Conservation (phyloP, 2,113 vertebrate species). For the Condylura cristata region DNA sequence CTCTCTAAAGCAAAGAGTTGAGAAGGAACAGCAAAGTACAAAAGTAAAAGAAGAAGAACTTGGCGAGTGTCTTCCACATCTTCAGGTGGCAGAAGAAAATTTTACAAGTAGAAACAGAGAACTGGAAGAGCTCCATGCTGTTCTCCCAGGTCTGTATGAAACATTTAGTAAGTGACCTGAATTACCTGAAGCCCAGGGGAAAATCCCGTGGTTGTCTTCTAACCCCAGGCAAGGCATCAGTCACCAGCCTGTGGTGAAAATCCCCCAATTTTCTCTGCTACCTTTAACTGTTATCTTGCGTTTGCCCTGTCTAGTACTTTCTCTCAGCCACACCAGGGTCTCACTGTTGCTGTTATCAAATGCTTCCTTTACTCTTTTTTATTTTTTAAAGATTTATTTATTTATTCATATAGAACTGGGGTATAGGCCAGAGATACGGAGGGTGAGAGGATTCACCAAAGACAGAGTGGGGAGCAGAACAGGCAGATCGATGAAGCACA, state of each 20-base stretch:
- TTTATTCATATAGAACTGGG: too few relatives aligned
- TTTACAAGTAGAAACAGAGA: not conserved
- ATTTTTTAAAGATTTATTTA: too few relatives aligned
- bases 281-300: not conserved
- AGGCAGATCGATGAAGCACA: too few relatives aligned
- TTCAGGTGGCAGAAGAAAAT: constrained; percentile 59
- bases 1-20: constrained; percentile 57
- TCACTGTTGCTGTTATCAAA: not conserved
- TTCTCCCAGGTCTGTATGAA: constrained; percentile 61
- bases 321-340: not conserved
- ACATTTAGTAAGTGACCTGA: not conserved
- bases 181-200: not conserved
- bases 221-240: not conserved
- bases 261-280: not conserved
- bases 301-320: not conserved
- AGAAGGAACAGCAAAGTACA: not conserved
- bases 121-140: constrained; percentile 6
- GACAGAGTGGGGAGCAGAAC: too few relatives aligned
- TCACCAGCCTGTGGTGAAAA: not conserved
- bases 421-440: too few relatives aligned
- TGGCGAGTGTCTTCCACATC: constrained; percentile 37
- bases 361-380: constrained; percentile 13
- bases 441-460: too few relatives aligned
- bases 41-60: constrained; percentile 73
- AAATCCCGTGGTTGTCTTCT: not conserved